These are phyloP conservation scores for Halcyon chelicuti DNA, from an alignment of 2,797 vertebrate species.

Conservation along the genomic window DNA sequence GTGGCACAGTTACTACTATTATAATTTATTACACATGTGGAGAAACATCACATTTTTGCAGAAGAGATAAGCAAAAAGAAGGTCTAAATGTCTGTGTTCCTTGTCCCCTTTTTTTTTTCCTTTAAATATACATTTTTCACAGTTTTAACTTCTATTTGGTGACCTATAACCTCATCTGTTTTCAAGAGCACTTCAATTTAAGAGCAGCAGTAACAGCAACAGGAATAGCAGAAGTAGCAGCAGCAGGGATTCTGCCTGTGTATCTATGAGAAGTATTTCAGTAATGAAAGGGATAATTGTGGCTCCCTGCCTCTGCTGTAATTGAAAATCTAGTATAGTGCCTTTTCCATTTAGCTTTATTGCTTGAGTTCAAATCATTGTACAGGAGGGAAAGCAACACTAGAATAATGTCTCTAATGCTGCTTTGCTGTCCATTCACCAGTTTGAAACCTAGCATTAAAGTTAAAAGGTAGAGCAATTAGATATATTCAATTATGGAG, in stretches of 20 bases:
- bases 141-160: slow-evolving; percentile 32
- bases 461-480: slow-evolving; percentile 69
- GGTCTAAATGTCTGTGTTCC: neutral
- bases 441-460: slow-evolving; percentile 72
- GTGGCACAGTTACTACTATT: neutral
- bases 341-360: slow-evolving; percentile 77
- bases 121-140: slow-evolving; percentile 19
- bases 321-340: slow-evolving; percentile 74
- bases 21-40: neutral
- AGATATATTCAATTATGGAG: slow-evolving; percentile 68
- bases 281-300: slow-evolving; percentile 77
- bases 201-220: slow-evolving; percentile 38
- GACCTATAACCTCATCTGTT: slow-evolving; percentile 65
- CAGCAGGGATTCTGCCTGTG: slow-evolving; percentile 58
- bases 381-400: slow-evolving; percentile 42
- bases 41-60: neutral
- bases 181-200: slow-evolving; percentile 62
- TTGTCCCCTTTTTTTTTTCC: neutral
- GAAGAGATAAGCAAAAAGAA: neutral
- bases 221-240: slow-evolving; percentile 46
- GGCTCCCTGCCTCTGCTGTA: slow-evolving; percentile 73
- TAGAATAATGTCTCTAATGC: slow-evolving; percentile 56
- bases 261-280: slow-evolving; percentile 48
- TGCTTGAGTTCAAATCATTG: slow-evolving; percentile 69
- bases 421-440: slow-evolving; percentile 55